Evolutionary conservation across 1,140 invertebrate genomes (phyloP).

Genomic region (Sarcophaga peregrina): DNA sequence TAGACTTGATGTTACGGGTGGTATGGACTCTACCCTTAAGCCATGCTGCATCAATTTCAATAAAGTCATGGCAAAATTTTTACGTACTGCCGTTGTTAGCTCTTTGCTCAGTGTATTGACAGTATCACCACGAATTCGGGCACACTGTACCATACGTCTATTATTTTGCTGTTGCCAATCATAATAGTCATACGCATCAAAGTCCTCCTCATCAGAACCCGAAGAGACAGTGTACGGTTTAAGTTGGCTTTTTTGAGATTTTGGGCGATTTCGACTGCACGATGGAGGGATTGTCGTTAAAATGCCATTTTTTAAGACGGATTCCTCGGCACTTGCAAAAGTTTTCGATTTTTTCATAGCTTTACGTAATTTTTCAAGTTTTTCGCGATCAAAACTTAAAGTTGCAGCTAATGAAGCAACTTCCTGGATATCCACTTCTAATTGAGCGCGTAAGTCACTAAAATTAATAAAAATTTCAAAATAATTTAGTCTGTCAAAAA

Average conservation of each 20-base stretch:
- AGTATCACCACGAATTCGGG: conserved; percentile 67
- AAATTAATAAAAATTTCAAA: conserved; percentile 55
- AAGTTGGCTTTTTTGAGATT: conserved; percentile 48
- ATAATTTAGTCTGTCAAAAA: too few relatives aligned
- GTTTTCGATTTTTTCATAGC: conserved; percentile 54
- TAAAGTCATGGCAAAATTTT: conserved; percentile 88
- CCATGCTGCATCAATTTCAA: conserved; percentile 96
- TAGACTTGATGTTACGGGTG: conserved; percentile 58
- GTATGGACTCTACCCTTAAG: conserved; percentile 74
- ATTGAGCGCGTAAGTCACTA: conserved; percentile 88
- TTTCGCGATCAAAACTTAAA: conserved; percentile 61
- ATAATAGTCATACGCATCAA: conserved; percentile 65
- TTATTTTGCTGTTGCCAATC: conserved; percentile 55
- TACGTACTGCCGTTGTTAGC: conserved; percentile 88
- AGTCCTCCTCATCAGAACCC: conserved; percentile 57
- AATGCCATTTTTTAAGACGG: conserved; percentile 64
- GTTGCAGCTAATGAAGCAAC: conserved; percentile 60
- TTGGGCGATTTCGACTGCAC: conserved; percentile 66
- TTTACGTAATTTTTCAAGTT: conserved; percentile 59
- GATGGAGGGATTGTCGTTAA: conserved; percentile 64
- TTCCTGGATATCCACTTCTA: conserved; percentile 79
- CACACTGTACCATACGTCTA: conserved; percentile 54
- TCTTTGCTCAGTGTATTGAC: conserved; percentile 70
- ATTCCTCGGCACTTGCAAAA: conserved; percentile 44
- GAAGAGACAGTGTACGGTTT: conserved; percentile 54